Base-by-base conservation (phyloP, 2,113 vertebrate species). In the Cyprinodon brontotheroides region DNA sequence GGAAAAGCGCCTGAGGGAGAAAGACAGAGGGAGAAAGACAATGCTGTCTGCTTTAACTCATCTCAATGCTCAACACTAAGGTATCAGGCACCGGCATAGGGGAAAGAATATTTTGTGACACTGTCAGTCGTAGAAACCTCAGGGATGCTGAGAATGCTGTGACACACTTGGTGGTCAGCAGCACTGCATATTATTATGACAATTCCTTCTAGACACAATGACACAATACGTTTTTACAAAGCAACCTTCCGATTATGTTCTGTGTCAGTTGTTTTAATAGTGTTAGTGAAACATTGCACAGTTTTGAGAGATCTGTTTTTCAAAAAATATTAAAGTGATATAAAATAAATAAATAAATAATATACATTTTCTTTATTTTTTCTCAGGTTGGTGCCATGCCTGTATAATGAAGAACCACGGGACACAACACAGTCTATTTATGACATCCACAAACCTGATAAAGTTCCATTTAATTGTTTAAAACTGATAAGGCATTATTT, bases 71-170 rank as follows among this genome's bases (percentile, higher is more conserved):
- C 90, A 88, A 91, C 89, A 86, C 43, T 50, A 86, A 86, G 86
- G 80, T 84, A 87, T 89, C 82, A 63, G 76, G 72, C 87, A 77
- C 73, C 65, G 63, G 78, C 69, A 83, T 77, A 72, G 72, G 76
- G 84, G 74, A 86, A 81, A 75, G 90, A 91, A 90, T 93, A 91
- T 91, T 93, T 92, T 86, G 92, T 84, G 89, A 86, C 89, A 83
- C 75, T 87, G 92, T 92, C 92, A 92, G 82, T 72, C 87, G 78
- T 86, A 80, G 71, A 70, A 90, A 88, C 80, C 88, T 89, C 64
- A 3, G 61, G 86, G 78, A 90, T 68, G 74, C 78, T 3, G 61
- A 75, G 82, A 74, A 77, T 78, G 74, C 79, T 87, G 72, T 87
- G 87, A 90, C 88, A 90, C 83, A 89, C 83, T 83, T 72, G 81